A percentile compares a stretch with the other conserved stretches of the same genome.
phyloP scores from a whole-genome alignment of 2,888 invertebrate genomes.

The Cheiracanthium punctorium region DNA sequence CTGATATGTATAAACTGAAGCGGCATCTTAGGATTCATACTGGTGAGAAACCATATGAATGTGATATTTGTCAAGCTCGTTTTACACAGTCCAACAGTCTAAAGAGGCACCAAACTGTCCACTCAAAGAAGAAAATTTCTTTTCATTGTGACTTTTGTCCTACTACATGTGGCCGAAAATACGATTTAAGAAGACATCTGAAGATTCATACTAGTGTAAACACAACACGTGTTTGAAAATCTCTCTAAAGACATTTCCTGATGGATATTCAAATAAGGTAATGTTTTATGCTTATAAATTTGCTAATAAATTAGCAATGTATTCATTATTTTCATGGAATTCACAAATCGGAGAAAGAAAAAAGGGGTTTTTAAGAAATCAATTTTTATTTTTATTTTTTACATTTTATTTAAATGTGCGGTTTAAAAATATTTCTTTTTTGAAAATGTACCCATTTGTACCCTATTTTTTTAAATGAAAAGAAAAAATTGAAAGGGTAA shows the following conservation, averaged over 20 bases:
- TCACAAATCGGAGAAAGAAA: too few relatives aligned
- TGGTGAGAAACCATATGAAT: slow-evolving; percentile 78
- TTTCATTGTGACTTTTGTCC: slow-evolving; percentile 96
- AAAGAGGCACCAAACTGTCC: slow-evolving; percentile 92
- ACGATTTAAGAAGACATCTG: slow-evolving; percentile 95
- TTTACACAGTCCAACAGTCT: slow-evolving; percentile 98
- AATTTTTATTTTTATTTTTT: too few relatives aligned
- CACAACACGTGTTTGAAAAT: slow-evolving; percentile 93
- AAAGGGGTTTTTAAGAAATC: too few relatives aligned
- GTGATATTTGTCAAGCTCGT: slow-evolving; percentile 84
- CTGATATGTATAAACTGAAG: slow-evolving; percentile 97
- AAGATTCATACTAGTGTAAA: slow-evolving; percentile 95
- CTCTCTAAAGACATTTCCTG: slow-evolving; percentile 93
- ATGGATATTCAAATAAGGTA: slow-evolving; percentile 81
- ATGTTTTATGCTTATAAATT: too few relatives aligned
- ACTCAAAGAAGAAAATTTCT: slow-evolving; percentile 91
- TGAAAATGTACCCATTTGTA: too few relatives aligned
- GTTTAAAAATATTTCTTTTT: too few relatives aligned
- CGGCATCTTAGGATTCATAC: slow-evolving; percentile 93
- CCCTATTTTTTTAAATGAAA: too few relatives aligned
- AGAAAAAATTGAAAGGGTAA: too few relatives aligned
- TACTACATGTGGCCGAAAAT: slow-evolving; percentile 96
- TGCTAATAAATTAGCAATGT: too few relatives aligned
- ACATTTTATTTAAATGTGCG: too few relatives aligned
- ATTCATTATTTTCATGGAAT: too few relatives aligned